phyloP scores from a whole-genome alignment of 2,888 invertebrate species.

The Tuta absoluta region DNA sequence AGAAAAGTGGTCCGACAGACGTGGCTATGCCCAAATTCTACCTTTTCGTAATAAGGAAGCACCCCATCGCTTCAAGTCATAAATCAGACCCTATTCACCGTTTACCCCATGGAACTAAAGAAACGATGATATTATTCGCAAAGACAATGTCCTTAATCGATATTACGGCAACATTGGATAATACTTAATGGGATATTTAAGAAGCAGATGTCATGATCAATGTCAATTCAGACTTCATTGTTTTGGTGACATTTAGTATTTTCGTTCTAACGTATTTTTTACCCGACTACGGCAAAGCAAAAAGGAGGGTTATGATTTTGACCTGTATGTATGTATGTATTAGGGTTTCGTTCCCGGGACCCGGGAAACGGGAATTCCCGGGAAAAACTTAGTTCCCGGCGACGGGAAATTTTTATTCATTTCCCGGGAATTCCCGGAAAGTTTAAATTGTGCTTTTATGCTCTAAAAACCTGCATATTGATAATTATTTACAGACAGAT shows the following conservation, averaged over 20 bases:
- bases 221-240: neutral
- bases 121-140: neutral
- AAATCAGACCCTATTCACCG: constrained; percentile 1
- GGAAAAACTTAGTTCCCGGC: too few relatives aligned
- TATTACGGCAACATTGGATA: neutral
- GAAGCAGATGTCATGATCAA: neutral
- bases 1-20: neutral
- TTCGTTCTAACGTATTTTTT: too few relatives aligned
- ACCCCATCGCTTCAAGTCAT: neutral
- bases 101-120: neutral
- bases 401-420: too few relatives aligned
- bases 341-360: too few relatives aligned
- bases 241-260: neutral
- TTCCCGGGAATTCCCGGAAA: too few relatives aligned
- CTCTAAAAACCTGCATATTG: too few relatives aligned
- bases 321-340: too few relatives aligned
- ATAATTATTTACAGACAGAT: too few relatives aligned
- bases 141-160: constrained; percentile 4
- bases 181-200: neutral
- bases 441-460: too few relatives aligned
- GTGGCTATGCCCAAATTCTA: neutral
- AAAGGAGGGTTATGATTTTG: too few relatives aligned
- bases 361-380: too few relatives aligned
- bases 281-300: too few relatives aligned
- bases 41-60: neutral